Conservation (phyloP, 64 coral and sea anemone genomes). For the Orbicella faveolata region DNA sequence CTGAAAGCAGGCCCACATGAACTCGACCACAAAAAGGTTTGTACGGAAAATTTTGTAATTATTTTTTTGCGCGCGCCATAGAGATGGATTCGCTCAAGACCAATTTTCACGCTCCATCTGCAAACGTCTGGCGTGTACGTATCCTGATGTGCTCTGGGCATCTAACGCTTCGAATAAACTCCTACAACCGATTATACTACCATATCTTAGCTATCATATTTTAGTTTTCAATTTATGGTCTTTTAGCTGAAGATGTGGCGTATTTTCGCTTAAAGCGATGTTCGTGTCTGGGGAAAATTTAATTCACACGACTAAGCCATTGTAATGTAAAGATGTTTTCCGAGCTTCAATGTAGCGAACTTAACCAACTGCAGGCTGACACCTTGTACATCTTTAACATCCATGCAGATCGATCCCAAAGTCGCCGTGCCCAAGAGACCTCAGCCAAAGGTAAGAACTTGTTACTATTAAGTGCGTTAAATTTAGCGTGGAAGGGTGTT, state of each 20-base stretch:
- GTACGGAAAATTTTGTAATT: slow-evolving; percentile 28
- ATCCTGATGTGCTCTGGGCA: slow-evolving; percentile 18
- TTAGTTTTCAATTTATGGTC: background rate
- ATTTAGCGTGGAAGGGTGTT: slow-evolving; percentile 47
- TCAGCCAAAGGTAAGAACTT: slow-evolving; percentile 60
- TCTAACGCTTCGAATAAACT: background rate
- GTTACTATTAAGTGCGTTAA: slow-evolving; percentile 22
- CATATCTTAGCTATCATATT: background rate
- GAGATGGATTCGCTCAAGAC: slow-evolving; percentile 42
- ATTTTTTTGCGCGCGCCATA: slow-evolving; percentile 27
- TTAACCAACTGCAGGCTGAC: slow-evolving; percentile 16
- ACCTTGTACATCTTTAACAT: slow-evolving; percentile 21
- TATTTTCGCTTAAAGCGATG: slow-evolving; percentile 12
- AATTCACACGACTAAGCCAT: slow-evolving; percentile 43
- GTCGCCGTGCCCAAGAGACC: slow-evolving; percentile 69
- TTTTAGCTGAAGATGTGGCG: background rate
- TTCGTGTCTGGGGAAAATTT: slow-evolving; percentile 39
- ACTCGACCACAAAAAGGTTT: slow-evolving; percentile 91
- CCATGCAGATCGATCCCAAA: slow-evolving; percentile 67
- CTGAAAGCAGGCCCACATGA: slow-evolving; percentile 68
- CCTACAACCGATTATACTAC: background rate
- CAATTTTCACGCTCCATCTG: slow-evolving; percentile 53
- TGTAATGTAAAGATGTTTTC: slow-evolving; percentile 32
- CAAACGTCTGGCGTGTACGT: slow-evolving; percentile 29
- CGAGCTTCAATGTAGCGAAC: background rate